These are phyloP conservation scores for Martes martes DNA, from an alignment of 2,113 vertebrate genomes.

Conservation along the genomic window DNA sequence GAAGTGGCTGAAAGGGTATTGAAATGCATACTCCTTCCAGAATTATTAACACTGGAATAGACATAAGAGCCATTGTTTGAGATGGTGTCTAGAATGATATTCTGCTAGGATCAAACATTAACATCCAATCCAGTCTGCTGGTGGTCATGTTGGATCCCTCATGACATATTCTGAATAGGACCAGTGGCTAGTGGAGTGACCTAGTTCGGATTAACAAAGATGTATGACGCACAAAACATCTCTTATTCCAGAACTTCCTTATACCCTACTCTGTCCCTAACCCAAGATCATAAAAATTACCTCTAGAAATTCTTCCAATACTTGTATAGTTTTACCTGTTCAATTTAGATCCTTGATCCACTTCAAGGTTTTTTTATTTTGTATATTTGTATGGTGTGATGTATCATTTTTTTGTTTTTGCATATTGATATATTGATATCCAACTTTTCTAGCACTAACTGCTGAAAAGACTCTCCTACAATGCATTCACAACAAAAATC, in stretches of 20 bases:
- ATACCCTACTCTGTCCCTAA: not conserved
- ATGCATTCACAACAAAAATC: not conserved
- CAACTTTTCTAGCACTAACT: not conserved
- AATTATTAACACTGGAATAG: no score
- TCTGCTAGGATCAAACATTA: not conserved
- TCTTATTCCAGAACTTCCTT: not conserved
- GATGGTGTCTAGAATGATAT: not conserved
- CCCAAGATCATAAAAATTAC: not conserved
- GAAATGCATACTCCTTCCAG: no score
- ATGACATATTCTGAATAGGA: not conserved
- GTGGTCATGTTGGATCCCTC: not conserved
- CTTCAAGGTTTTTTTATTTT: not conserved
- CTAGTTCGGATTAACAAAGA: not conserved
- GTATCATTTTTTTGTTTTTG: not conserved
- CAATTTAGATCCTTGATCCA: not conserved
- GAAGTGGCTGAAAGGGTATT: not conserved
- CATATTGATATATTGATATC: not conserved
- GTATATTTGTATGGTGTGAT: not conserved
- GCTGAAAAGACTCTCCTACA: not conserved
- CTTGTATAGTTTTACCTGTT: not conserved
- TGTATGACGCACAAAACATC: not conserved
- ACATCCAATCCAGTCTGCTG: not conserved
- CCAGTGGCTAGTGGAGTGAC: not conserved
- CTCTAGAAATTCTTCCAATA: not conserved
- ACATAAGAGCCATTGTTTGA: not conserved